These are phyloP conservation scores for Clarias pachynema DNA, from an alignment of 2,797 vertebrate species.

Conservation along the genomic window DNA sequence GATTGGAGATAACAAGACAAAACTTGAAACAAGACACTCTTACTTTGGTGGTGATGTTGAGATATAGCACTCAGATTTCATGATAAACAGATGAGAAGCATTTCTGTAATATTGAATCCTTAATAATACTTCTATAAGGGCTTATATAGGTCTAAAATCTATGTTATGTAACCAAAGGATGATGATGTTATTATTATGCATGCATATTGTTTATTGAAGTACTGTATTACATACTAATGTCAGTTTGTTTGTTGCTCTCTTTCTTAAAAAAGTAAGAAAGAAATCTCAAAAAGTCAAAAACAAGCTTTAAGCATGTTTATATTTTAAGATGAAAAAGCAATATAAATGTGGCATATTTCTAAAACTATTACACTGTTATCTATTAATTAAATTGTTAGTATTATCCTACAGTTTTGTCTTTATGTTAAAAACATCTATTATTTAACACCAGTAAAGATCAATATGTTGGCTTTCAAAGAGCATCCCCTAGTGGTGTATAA, in stretches of 20 bases:
- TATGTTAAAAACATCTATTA: not conserved
- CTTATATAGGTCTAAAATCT: not conserved
- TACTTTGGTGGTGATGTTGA: not conserved
- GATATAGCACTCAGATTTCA: not conserved
- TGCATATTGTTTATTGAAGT: not conserved
- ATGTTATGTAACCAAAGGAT: not conserved
- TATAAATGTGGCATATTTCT: not conserved
- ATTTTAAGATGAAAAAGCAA: not conserved
- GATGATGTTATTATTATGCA: not conserved
- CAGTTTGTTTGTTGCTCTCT: not conserved
- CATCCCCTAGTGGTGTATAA: slow-evolving; percentile 33
- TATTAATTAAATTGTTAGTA: not conserved
- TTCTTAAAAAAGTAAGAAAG: not conserved
- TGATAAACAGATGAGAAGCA: not conserved
- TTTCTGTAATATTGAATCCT: not conserved
- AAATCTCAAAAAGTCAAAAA: not conserved
- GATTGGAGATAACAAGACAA: slow-evolving; percentile 10
- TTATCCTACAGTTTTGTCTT: not conserved
- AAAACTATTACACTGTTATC: not conserved
- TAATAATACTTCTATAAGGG: not conserved
- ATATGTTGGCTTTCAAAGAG: slow-evolving; percentile 19
- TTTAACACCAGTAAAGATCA: not conserved
- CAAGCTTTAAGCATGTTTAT: not conserved
- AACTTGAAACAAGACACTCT: not conserved
- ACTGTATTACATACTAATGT: not conserved